Evolutionary conservation across 2,888 invertebrate genomes (phyloP), one percentile per base, ranked within the genome.

Genomic region (Agrotis segetum): DNA sequence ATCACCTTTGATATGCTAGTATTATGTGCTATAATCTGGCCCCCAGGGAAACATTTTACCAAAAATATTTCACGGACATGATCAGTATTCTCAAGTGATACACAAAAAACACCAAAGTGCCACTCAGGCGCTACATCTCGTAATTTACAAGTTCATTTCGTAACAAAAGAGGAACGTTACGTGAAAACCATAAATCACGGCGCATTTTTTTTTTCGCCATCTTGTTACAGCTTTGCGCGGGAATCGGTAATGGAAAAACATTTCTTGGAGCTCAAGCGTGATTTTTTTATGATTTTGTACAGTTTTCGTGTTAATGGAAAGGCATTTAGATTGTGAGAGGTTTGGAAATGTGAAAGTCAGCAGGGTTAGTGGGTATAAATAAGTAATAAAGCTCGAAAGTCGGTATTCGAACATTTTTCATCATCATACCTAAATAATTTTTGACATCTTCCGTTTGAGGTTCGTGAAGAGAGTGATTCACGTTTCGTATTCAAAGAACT

Each of bases 171-270:
- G 55, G 60, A 74, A 70, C 70, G 73, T 68, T 75, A 77, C 67
- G 47, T 60, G 60, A 66, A 74, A 69, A 81, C 79, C 83, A 84
- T 84, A 81, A 84, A 84, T 85, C 85, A 82, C 62, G 59, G 19
- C 63, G 74, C 56, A 67, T 16, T 58, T 79, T 78, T 80, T 81
- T 81, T 67, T 34, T 29, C 61, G 71, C 58, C 70, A 64, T 71
- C 63, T 83, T 83, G 75, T 74, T 71, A 65, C 65, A 72, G 65
- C 60, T 66, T 68, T 47, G 46, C 68, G 84, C 72, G 69, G 50
- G 58, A 73, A 74, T 66, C 56, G 53, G 62, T 81, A 74, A 81
- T 78, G 74, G 74, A 77, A 73, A 70, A 74, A 67, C 68, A 79
- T 77, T 80, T 72, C 58, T 61, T 56, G 60, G 46, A 17, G 61